Evolutionary conservation across 2,113 vertebrate species (phyloP).

Genomic region (Raja brachyura): DNA sequence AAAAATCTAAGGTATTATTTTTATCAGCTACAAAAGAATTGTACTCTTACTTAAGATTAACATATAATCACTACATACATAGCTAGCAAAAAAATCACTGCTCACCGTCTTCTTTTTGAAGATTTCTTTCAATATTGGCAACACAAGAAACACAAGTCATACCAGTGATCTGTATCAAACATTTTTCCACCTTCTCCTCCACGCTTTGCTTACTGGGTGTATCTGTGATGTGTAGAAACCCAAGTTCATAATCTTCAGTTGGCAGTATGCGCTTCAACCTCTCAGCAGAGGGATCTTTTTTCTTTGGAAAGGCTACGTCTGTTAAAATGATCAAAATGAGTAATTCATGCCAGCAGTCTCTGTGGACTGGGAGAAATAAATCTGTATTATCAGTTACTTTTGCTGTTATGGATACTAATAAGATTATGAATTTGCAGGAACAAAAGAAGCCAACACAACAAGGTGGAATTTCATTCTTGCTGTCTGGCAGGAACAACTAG

Average conservation of each 20-base stretch:
- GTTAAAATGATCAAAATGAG: background rate
- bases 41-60: background rate
- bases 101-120: conserved; percentile 77
- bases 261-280: conserved; percentile 18
- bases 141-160: conserved; percentile 95
- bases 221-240: conserved; percentile 1
- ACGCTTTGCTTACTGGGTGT: background rate
- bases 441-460: background rate
- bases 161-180: conserved; percentile 73
- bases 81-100: background rate
- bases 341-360: background rate
- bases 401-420: background rate
- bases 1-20: background rate
- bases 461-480: background rate
- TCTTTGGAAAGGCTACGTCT: background rate
- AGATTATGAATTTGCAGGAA: background rate
- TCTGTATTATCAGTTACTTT: background rate
- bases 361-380: background rate
- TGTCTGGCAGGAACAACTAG: background rate
- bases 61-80: background rate
- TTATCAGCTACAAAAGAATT: background rate
- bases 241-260: background rate
- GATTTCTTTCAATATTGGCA: conserved; percentile 76
- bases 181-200: conserved; percentile 56
- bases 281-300: background rate